Percentiles rank a stretch among this genome's conserved stretches.
Conservation (phyloP, 2,888 invertebrate species). For the Metopia argyrocephala region DNA sequence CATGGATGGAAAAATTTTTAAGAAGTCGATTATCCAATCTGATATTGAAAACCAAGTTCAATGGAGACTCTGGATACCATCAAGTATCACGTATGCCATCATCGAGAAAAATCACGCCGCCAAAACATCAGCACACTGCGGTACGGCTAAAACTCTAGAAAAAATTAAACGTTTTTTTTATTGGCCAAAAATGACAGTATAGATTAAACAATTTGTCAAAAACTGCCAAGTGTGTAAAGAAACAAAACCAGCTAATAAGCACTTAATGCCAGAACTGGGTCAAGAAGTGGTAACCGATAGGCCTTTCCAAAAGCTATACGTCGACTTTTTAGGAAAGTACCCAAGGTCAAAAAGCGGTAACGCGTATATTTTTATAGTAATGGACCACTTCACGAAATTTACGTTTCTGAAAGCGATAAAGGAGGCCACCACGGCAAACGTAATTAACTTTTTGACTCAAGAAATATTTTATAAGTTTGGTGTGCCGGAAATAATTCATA, state of each 20-base stretch:
- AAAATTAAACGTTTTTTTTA: too few species aligned
- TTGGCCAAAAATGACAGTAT: too few species aligned
- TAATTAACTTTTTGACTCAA: too few species aligned
- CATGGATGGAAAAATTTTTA: conserved; percentile 3
- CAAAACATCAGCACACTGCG: background rate
- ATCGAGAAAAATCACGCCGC: conserved; percentile 11
- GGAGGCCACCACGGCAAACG: too few species aligned
- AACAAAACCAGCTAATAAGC: background rate
- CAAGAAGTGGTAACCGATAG: background rate
- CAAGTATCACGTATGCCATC: background rate
- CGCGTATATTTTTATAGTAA: background rate
- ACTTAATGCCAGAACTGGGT: background rate
- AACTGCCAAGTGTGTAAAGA: background rate
- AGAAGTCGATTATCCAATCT: background rate
- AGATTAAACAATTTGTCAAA: too few species aligned
- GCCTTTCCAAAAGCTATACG: background rate
- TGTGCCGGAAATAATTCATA: too few species aligned
- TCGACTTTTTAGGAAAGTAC: too few species aligned
- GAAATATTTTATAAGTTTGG: too few species aligned
- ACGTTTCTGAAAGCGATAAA: too few species aligned
- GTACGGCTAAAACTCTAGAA: background rate
- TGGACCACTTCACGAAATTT: too few species aligned
- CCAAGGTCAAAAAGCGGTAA: background rate
- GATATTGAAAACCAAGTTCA: background rate
- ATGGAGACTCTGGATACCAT: conserved; percentile 20